A percentile compares a stretch with the other conserved stretches of the same genome.
Evolutionary conservation across 2,888 invertebrate species (phyloP).

Genomic region (Slavum lentiscoides): DNA sequence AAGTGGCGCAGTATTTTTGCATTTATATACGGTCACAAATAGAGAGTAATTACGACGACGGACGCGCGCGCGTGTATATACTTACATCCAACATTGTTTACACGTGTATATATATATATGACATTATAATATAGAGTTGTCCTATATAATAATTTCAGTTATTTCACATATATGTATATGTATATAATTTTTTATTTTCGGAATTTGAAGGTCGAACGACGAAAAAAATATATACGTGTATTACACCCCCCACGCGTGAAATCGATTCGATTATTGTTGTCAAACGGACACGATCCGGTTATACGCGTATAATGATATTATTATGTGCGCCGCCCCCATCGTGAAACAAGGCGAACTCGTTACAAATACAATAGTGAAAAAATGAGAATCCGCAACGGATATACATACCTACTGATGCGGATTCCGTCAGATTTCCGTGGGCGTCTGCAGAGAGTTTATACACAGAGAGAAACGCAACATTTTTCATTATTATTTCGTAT

Average conservation of each 20-base stretch:
- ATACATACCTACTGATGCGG: too few species aligned
- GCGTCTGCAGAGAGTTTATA: too few species aligned
- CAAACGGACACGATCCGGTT: neutral
- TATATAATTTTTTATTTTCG: neutral
- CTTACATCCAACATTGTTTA: neutral
- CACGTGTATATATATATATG: neutral
- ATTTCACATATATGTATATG: neutral
- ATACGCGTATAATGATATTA: too few species aligned
- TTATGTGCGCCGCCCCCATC: neutral
- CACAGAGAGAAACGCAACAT: too few species aligned
- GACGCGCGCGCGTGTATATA: neutral
- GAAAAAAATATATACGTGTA: neutral
- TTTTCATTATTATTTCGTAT: too few species aligned
- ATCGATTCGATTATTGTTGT: neutral
- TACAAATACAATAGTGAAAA: neutral
- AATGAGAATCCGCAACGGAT: neutral
- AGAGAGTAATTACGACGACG: neutral
- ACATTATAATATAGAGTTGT: neutral
- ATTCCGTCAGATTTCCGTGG: too few species aligned
- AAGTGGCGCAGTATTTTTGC: neutral
- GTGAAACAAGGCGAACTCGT: constrained; percentile 28
- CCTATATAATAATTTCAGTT: constrained; percentile 7
- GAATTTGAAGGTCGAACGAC: constrained; percentile 10
- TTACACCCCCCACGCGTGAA: constrained; percentile 22
- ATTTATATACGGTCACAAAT: constrained; percentile 16